Percentiles rank a stretch among this genome's conserved stretches.
These are phyloP conservation scores for Drosophila serrata DNA, from an alignment of 1,140 invertebrate genomes.

Conservation along the genomic window DNA sequence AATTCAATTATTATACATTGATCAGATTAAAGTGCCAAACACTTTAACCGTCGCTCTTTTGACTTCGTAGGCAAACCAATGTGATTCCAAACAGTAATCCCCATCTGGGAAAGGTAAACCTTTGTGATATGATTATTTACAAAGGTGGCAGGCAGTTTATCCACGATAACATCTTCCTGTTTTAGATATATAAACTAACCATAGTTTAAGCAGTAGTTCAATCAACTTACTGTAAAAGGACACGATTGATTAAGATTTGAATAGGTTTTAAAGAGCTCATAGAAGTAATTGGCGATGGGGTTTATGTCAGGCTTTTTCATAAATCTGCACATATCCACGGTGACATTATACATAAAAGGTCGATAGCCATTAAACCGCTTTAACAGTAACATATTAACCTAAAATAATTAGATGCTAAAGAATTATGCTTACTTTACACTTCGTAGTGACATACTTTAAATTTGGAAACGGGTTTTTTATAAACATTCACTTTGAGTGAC, in stretches of 20 bases:
- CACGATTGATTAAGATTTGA: conserved; percentile 6
- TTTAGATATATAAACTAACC: neutral
- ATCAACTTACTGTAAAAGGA: neutral
- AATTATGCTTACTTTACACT: neutral
- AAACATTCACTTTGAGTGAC: neutral
- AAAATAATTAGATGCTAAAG: neutral
- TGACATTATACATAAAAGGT: conserved; percentile 6
- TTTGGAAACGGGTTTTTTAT: neutral
- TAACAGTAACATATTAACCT: conserved; percentile 1
- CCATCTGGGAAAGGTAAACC: conserved; percentile 1
- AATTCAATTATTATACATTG: neutral
- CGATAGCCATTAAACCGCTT: conserved; percentile 1
- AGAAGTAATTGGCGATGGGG: neutral
- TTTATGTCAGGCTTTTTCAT: neutral
- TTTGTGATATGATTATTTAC: neutral
- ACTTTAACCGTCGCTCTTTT: conserved; percentile 4
- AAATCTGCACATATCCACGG: conserved; percentile 4
- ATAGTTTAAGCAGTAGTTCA: neutral
- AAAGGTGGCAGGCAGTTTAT: neutral
- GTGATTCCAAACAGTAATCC: conserved; percentile 1
- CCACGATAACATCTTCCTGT: neutral
- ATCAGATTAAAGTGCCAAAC: neutral
- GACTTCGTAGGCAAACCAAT: conserved; percentile 6
- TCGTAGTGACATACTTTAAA: neutral
- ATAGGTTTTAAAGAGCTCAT: conserved; percentile 1